A percentile compares a stretch with the other conserved stretches of the same genome.
These are phyloP conservation scores for Willisornis vidua DNA, from an alignment of 2,113 vertebrate species.

Conservation along the genomic window DNA sequence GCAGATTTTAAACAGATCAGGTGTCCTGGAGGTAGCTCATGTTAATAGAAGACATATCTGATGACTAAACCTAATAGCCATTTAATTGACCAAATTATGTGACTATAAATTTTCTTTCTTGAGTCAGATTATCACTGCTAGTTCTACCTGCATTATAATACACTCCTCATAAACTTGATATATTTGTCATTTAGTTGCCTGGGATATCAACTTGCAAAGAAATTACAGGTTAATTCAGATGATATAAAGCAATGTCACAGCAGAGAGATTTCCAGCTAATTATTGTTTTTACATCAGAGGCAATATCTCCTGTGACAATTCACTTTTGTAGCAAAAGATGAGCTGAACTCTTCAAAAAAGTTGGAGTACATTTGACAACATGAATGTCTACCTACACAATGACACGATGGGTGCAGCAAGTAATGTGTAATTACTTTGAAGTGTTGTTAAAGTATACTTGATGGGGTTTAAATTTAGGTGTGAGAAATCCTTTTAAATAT, in stretches of 20 bases:
- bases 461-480: neutral
- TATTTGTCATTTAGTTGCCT: neutral
- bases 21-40: neutral
- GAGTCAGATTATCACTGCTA: neutral
- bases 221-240: constrained; percentile 20
- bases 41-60: neutral
- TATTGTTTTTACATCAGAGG: neutral
- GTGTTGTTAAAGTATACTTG: neutral
- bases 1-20: neutral
- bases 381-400: neutral
- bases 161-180: neutral
- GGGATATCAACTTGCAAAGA: neutral
- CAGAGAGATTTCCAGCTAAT: neutral
- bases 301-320: neutral
- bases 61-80: neutral
- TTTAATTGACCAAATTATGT: neutral
- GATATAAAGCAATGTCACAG: neutral
- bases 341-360: neutral
- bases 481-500: constrained; percentile 15
- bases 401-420: neutral
- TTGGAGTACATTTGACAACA: neutral
- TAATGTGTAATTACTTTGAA: constrained; percentile 25
- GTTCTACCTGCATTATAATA: neutral
- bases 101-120: neutral
- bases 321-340: neutral